Evolutionary conservation across 2,888 invertebrate species (phyloP).

Genomic region (Andrena marginata): DNA sequence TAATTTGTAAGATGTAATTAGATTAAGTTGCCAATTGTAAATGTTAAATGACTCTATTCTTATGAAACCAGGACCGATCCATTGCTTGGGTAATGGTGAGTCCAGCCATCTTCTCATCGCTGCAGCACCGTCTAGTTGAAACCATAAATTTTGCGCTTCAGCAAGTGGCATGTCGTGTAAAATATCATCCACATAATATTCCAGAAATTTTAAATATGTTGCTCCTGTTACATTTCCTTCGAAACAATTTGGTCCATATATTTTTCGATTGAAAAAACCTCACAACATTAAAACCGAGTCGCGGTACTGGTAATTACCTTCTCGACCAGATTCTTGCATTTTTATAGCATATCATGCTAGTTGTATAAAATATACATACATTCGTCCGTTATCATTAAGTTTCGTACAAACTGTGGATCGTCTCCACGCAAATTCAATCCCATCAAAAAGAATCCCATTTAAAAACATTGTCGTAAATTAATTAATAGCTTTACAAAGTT

Average conservation of each 20-base stretch:
- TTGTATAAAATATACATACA: not conserved
- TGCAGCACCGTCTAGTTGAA: slow-evolving; percentile 7
- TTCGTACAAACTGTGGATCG: not conserved
- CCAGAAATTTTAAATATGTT: not conserved
- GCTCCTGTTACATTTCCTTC: not conserved
- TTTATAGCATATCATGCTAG: not conserved
- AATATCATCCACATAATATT: not conserved
- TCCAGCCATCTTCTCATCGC: slow-evolving; percentile 17
- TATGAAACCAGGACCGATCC: slow-evolving; percentile 3
- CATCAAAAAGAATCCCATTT: no score
- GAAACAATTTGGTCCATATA: not conserved
- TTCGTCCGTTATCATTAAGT: slow-evolving; percentile 1
- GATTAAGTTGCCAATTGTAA: no score
- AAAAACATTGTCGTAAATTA: no score
- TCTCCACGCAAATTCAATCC: not conserved
- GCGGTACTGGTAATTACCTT: slow-evolving; percentile 4
- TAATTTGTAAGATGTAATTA: no score
- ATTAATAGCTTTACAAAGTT: no score
- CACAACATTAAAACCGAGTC: not conserved
- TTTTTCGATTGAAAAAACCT: not conserved
- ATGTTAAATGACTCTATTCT: no score
- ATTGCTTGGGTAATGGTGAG: slow-evolving; percentile 8
- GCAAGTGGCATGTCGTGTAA: not conserved
- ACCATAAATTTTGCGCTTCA: not conserved
- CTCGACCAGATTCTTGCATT: not conserved